Percentiles rank a stretch among this genome's conserved stretches.
phyloP scores from a whole-genome alignment of 2,888 invertebrate genomes.

The Mythimna pallens region DNA sequence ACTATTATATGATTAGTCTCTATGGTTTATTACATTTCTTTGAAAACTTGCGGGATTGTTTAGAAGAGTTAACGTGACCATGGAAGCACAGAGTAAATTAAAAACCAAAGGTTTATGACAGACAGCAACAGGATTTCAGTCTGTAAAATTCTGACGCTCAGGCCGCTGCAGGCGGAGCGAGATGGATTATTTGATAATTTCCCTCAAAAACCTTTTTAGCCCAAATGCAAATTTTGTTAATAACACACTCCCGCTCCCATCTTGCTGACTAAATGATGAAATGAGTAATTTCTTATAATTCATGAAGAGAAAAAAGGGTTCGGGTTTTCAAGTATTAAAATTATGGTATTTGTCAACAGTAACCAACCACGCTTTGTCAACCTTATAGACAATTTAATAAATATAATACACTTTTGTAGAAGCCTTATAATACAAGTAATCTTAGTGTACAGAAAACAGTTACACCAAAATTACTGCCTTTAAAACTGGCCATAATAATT shows the following conservation, averaged over 20 bases:
- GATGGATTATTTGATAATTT: too few species aligned
- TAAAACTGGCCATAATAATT: slow-evolving; percentile 29
- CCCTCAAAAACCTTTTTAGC: too few species aligned
- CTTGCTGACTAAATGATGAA: background rate
- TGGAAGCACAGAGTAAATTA: too few species aligned
- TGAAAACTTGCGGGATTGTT: too few species aligned
- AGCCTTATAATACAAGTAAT: slow-evolving; percentile 6
- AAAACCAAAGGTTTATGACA: too few species aligned
- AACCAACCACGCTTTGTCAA: background rate
- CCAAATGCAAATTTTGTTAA: too few species aligned
- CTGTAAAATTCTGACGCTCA: too few species aligned
- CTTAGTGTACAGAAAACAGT: slow-evolving; percentile 4
- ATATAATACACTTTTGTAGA: slow-evolving; percentile 1
- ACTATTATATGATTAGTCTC: background rate
- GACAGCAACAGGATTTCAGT: too few species aligned
- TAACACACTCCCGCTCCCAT: too few species aligned
- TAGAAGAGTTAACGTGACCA: too few species aligned
- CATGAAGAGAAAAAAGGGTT: background rate
- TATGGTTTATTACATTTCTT: background rate
- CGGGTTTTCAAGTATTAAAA: background rate
- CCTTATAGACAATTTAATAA: background rate
- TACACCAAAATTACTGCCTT: slow-evolving; percentile 22
- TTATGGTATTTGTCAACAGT: background rate
- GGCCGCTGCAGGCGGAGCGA: too few species aligned
- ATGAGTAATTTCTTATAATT: background rate